These are phyloP conservation scores for Agrochola lota DNA, from an alignment of 2,888 invertebrate species.

Conservation along the genomic window DNA sequence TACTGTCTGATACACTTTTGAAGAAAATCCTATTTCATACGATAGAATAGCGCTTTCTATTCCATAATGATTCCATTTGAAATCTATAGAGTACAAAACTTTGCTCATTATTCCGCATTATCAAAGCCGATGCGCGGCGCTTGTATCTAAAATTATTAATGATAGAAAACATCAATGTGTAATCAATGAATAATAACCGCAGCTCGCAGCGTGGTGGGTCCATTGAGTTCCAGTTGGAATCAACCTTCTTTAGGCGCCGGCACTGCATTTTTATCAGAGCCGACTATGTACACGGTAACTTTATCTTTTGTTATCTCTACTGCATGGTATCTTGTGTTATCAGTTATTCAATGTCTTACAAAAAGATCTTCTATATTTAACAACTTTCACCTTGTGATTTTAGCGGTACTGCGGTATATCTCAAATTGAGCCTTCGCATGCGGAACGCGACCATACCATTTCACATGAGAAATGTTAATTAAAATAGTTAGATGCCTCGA, in stretches of 20 bases:
- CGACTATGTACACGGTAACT: constrained; percentile 50
- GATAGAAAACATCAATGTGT: constrained; percentile 53
- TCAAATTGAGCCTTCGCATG: constrained; percentile 60
- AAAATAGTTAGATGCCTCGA: constrained; percentile 42
- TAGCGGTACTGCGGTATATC: constrained; percentile 30
- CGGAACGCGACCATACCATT: constrained; percentile 48
- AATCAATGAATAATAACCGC: constrained; percentile 55
- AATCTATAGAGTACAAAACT: constrained; percentile 17
- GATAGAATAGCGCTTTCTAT: constrained; percentile 32
- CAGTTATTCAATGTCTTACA: constrained; percentile 61
- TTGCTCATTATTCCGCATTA: constrained; percentile 30
- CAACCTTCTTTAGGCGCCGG: constrained; percentile 45
- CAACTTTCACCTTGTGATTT: constrained; percentile 61
- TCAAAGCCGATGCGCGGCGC: constrained; percentile 12
- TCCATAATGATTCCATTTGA: constrained; percentile 14
- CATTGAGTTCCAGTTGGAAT: constrained; percentile 25
- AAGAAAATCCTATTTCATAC: constrained; percentile 33
- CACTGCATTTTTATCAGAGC: constrained; percentile 68
- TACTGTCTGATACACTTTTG: constrained; percentile 34
- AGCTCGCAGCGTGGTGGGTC: constrained; percentile 52
- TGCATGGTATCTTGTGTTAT: constrained; percentile 62
- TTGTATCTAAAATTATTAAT: constrained; percentile 54
- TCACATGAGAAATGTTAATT: constrained; percentile 57
- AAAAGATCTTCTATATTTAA: constrained; percentile 49
- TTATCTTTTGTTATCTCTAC: constrained; percentile 60